phyloP scores from a whole-genome alignment of 2,888 invertebrate species.

The Hyposoter didymator region DNA sequence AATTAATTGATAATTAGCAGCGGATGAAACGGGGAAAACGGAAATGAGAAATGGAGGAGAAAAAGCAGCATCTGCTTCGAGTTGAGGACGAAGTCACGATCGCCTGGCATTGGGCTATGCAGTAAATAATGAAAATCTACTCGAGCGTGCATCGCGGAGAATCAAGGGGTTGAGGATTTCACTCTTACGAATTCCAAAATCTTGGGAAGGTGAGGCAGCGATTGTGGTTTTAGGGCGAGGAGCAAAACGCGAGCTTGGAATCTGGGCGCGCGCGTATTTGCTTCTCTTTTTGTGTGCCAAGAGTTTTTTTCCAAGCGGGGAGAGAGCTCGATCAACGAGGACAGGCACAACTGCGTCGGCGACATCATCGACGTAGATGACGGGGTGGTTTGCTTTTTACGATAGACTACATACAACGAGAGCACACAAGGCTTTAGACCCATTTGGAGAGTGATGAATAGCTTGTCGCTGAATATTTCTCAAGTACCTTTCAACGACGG shows the following conservation, averaged over 20 bases:
- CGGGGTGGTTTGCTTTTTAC: slow-evolving; percentile 55
- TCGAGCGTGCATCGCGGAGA: too few species aligned
- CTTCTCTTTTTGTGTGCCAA: slow-evolving; percentile 9
- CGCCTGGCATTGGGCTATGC: neutral
- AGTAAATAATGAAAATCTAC: neutral
- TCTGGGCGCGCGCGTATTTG: slow-evolving; percentile 29
- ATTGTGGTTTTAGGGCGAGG: neutral
- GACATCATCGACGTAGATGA: slow-evolving; percentile 50
- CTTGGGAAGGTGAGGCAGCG: neutral
- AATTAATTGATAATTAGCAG: too few species aligned
- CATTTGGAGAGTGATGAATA: slow-evolving; percentile 64
- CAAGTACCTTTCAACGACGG: slow-evolving; percentile 62
- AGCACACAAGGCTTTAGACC: slow-evolving; percentile 47
- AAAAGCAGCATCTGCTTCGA: too few species aligned
- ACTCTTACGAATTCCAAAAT: neutral
- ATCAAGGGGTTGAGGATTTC: too few species aligned
- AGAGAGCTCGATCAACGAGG: slow-evolving; percentile 60
- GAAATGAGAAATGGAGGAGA: too few species aligned
- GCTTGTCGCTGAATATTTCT: slow-evolving; percentile 63
- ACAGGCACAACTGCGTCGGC: slow-evolving; percentile 1
- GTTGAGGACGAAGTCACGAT: too few species aligned
- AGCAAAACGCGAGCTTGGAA: slow-evolving; percentile 4
- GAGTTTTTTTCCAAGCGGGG: slow-evolving; percentile 12
- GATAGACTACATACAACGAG: slow-evolving; percentile 49
- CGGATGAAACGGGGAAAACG: too few species aligned